Conservation (phyloP, 2,888 invertebrate species). For the Polyommatus iphigenia region DNA sequence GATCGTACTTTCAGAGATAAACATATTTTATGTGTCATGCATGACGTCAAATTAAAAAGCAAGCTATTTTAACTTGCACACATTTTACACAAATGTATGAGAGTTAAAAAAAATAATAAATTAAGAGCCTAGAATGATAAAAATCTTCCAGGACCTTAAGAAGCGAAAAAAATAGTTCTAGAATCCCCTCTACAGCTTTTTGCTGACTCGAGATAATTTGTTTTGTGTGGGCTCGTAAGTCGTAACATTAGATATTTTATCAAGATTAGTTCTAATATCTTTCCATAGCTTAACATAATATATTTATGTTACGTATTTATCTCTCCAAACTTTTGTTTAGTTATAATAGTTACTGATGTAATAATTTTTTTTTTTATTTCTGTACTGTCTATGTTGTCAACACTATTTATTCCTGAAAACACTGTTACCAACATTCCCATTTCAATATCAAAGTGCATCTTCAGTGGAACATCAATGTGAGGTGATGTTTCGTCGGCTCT, state of each 20-base stretch:
- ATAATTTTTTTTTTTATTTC: not conserved
- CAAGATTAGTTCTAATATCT: not conserved
- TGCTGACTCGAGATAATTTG: not conserved
- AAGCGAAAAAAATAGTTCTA: too few species aligned
- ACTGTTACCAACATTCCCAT: not conserved
- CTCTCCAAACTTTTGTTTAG: not conserved
- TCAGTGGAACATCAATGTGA: constrained; percentile 27
- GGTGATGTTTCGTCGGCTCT: constrained; percentile 58
- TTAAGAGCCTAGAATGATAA: too few species aligned
- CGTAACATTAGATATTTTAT: not conserved
- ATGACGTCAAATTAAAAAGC: not conserved
- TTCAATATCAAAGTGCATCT: not conserved
- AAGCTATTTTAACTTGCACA: not conserved
- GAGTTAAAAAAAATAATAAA: too few species aligned
- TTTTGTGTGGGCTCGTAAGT: not conserved
- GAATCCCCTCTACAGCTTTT: not conserved
- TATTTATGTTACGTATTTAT: not conserved
- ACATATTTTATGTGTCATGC: not conserved
- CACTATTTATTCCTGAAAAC: not conserved
- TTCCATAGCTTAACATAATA: not conserved
- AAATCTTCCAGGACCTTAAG: too few species aligned
- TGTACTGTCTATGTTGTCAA: not conserved
- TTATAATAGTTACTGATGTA: not conserved
- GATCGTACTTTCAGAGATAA: constrained; percentile 13
- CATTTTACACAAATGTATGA: too few species aligned